Conservation (phyloP, 2,113 vertebrate genomes). For the Zeus faber region DNA sequence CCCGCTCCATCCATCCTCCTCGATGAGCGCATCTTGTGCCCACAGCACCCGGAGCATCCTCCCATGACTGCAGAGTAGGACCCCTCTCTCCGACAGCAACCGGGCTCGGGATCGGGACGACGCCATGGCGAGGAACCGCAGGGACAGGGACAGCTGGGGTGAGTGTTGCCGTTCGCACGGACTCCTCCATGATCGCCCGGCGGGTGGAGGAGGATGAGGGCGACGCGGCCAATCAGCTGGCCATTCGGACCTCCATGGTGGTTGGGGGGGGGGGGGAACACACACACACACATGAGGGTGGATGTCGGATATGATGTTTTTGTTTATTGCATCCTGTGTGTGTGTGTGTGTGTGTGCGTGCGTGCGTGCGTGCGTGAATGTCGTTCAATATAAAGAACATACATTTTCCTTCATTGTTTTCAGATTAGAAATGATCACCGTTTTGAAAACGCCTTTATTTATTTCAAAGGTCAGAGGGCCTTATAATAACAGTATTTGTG, state of each 20-base stretch:
- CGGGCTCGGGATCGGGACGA: conserved; percentile 41
- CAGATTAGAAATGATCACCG: no score
- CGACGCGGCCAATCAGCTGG: neutral
- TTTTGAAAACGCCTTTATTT: no score
- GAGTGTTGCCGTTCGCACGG: conserved; percentile 56
- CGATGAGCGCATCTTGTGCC: conserved; percentile 69
- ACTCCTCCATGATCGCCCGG: neutral
- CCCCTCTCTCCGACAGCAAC: conserved; percentile 25
- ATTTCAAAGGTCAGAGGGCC: no score
- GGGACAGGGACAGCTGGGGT: conserved; percentile 93
- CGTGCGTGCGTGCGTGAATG: neutral
- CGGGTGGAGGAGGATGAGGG: neutral
- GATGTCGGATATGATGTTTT: neutral
- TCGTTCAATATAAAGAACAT: no score
- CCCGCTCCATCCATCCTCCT: conserved; percentile 62
- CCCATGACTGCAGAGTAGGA: conserved; percentile 54
- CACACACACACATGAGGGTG: neutral
- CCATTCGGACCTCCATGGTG: no score
- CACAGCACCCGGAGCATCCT: conserved; percentile 59
- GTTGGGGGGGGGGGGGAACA: neutral
- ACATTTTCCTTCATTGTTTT: no score
- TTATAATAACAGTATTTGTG: no score
- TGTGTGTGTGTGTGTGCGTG: neutral
- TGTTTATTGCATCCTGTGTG: neutral
- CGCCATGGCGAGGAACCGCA: conserved; percentile 82